A percentile compares a stretch with the other conserved stretches of the same genome.
These are phyloP conservation scores for Butorides virescens DNA, from an alignment of 2,113 vertebrate genomes.

Conservation along the genomic window DNA sequence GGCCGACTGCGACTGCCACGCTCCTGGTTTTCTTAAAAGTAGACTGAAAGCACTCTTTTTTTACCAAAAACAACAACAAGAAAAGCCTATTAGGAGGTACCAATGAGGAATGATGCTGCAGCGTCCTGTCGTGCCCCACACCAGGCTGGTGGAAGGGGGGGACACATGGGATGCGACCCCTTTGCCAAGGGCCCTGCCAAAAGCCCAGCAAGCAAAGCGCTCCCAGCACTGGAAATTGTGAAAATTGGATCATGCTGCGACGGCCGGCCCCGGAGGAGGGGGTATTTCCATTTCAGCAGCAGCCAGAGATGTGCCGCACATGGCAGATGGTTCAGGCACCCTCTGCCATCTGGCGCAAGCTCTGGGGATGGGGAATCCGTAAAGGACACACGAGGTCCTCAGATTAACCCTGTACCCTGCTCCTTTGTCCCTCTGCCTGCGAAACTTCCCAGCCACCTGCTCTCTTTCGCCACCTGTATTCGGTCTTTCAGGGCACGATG, in stretches of 20 bases:
- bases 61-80: no score
- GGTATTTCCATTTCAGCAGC: background rate
- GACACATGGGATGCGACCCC: background rate
- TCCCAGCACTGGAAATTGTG: background rate
- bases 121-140: background rate
- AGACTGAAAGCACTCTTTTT: background rate
- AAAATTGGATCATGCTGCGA: background rate
- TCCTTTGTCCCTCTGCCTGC: background rate
- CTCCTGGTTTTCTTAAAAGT: background rate
- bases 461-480: background rate
- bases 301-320: fast-evolving
- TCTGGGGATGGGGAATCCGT: fast-evolving
- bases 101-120: background rate
- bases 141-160: background rate
- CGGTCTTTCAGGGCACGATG: fast-evolving
- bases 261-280: fast-evolving
- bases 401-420: background rate
- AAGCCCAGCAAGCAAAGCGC: background rate
- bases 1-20: fast-evolving
- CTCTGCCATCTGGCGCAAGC: background rate
- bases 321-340: background rate
- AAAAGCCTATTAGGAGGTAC: background rate
- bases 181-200: background rate
- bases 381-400: fast-evolving
- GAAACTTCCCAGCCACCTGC: background rate